Evolutionary conservation across 2,888 invertebrate species (phyloP).

Genomic region (Epinotia brunnichana): DNA sequence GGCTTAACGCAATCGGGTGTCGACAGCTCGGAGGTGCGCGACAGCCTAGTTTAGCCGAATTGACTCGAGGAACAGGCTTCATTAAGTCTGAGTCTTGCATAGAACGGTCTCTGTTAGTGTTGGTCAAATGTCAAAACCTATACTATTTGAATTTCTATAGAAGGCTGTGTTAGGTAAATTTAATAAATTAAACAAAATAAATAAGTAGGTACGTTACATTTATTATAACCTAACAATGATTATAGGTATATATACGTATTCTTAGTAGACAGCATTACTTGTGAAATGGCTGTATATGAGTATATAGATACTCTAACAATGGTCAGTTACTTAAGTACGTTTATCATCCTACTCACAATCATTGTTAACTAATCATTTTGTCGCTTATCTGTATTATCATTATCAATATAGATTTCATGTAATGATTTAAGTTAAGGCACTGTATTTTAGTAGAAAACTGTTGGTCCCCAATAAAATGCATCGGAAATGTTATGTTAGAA

Average conservation of each 20-base stretch:
- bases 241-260: background rate
- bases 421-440: constrained; percentile 1
- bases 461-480: constrained; percentile 23
- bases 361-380: background rate
- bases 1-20: too few relatives aligned
- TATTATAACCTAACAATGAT: background rate
- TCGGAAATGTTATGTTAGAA: background rate
- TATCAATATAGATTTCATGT: background rate
- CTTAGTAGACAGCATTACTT: too few relatives aligned
- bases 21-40: too few relatives aligned
- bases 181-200: background rate
- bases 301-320: too few relatives aligned
- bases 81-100: too few relatives aligned
- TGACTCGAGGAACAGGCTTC: too few relatives aligned
- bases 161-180: background rate
- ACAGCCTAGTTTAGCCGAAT: too few relatives aligned
- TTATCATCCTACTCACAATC: background rate
- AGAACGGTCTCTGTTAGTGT: too few relatives aligned
- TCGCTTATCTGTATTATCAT: background rate
- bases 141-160: too few relatives aligned
- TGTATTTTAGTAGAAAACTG: background rate
- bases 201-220: background rate
- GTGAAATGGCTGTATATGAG: too few relatives aligned
- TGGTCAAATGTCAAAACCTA: too few relatives aligned
- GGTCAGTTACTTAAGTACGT: too few relatives aligned